Evolutionary conservation across 2,797 vertebrate species (phyloP).

Genomic region (Chanos chanos): DNA sequence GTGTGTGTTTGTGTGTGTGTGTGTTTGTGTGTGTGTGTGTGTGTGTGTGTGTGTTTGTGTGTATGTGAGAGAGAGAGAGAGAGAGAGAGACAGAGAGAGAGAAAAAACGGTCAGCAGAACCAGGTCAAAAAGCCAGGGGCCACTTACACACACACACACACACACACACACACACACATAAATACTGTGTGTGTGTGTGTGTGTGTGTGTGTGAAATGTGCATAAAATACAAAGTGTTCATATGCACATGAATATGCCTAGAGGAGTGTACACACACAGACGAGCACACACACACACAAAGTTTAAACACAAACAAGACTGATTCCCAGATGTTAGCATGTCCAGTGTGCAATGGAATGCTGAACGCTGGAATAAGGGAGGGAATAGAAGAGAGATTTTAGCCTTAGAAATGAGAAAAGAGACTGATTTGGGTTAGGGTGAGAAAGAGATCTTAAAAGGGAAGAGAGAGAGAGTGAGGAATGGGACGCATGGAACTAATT

Average conservation of each 20-base stretch:
- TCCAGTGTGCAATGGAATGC: conserved; percentile 54
- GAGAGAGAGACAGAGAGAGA: too few relatives aligned
- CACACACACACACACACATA: not conserved
- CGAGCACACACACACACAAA: conserved; percentile 54
- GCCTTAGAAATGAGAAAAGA: conserved; percentile 67
- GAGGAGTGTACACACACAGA: conserved; percentile 16
- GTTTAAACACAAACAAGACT: conserved; percentile 24
- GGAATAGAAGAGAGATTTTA: conserved; percentile 41
- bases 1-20: too few relatives aligned
- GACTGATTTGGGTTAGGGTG: conserved; percentile 50
- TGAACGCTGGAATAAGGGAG: conserved; percentile 49
- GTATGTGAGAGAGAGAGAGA: too few relatives aligned
- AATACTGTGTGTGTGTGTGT: too few relatives aligned
- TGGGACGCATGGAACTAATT: too few relatives aligned
- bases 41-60: too few relatives aligned
- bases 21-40: too few relatives aligned
- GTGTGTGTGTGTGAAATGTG: too few relatives aligned
- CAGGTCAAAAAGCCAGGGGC: conserved; percentile 51
- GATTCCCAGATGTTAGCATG: not conserved
- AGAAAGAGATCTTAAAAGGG: conserved; percentile 32
- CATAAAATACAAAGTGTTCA: not conserved
- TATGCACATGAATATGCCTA: not conserved
- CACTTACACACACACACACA: conserved; percentile 17
- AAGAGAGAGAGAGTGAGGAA: not conserved
- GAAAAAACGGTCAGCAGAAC: too few relatives aligned